Conservation (phyloP, 2,888 invertebrate species). For the Pyrgus malvae region DNA sequence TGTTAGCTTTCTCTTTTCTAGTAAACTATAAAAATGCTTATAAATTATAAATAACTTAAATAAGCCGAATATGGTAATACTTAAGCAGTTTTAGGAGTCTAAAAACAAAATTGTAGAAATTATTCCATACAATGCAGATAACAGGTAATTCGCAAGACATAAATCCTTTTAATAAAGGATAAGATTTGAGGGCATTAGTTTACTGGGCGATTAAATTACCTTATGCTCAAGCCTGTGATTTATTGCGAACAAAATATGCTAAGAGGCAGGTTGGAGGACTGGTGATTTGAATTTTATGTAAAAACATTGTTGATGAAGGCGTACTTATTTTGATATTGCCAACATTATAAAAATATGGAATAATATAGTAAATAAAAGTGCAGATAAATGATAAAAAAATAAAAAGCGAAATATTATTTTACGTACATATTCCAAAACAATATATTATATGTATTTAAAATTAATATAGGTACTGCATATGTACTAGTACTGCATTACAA, state of each 20-base stretch:
- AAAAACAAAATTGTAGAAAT: slow-evolving; percentile 14
- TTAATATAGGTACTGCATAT: no score
- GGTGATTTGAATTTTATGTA: slow-evolving; percentile 24
- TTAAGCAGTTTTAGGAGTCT: slow-evolving; percentile 6
- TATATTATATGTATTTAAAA: no score
- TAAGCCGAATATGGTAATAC: slow-evolving; percentile 20
- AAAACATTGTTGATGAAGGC: slow-evolving; percentile 1
- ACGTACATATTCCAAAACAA: no score
- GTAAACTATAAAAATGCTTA: slow-evolving; percentile 24
- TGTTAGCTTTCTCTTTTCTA: slow-evolving; percentile 22
- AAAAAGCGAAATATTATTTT: no score
- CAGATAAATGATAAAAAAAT: no score
- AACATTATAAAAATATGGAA: no score
- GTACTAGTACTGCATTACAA: no score
- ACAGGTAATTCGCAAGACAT: slow-evolving; percentile 11
- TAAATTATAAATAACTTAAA: no score
- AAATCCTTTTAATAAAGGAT: slow-evolving; percentile 20
- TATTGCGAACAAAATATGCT: slow-evolving; percentile 21
- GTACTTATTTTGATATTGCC: not conserved
- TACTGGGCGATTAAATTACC: slow-evolving; percentile 15
- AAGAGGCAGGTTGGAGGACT: slow-evolving; percentile 17
- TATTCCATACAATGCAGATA: slow-evolving; percentile 11
- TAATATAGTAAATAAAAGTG: no score
- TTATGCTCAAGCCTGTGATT: slow-evolving; percentile 20
- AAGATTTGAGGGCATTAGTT: slow-evolving; percentile 11